Percentiles rank a stretch among this genome's conserved stretches.
phyloP scores from a whole-genome alignment of 2,888 invertebrate species.

The Drosophila stalkeri region DNA sequence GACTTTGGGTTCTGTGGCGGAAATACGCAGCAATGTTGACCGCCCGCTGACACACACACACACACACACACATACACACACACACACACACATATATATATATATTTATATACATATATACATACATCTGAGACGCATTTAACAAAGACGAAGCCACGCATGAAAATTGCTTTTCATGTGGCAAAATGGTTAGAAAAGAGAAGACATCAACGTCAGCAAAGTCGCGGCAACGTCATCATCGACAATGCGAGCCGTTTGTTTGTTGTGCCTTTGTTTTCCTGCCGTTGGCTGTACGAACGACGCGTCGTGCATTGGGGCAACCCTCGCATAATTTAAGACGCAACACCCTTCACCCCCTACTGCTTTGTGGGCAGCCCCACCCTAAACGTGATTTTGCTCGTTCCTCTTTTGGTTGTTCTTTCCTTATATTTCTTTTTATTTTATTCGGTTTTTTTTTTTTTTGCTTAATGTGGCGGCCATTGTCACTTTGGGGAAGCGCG shows the following conservation, averaged over 20 bases:
- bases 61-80: constrained; percentile 33
- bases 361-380: constrained; percentile 23
- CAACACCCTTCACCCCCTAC: constrained; percentile 20
- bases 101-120: neutral
- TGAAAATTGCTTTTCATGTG: constrained; percentile 77
- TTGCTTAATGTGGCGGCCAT: constrained; percentile 71
- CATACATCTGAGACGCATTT: constrained; percentile 26
- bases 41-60: constrained; percentile 51
- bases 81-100: constrained; percentile 9
- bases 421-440: constrained; percentile 9
- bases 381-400: constrained; percentile 38
- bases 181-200: constrained; percentile 38
- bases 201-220: constrained; percentile 74
- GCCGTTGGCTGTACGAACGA: constrained; percentile 43
- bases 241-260: constrained; percentile 37
- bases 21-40: constrained; percentile 71
- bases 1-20: constrained; percentile 62
- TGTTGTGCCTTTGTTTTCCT: constrained; percentile 49
- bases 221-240: constrained; percentile 62
- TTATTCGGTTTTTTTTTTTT: neutral
- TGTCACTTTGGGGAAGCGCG: constrained; percentile 70
- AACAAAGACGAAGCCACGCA: constrained; percentile 78
- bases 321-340: constrained; percentile 38
- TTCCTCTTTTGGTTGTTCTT: constrained; percentile 23
- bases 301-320: constrained; percentile 34